phyloP scores from a whole-genome alignment of 2,797 vertebrate species.

The Babyrousa celebensis region DNA sequence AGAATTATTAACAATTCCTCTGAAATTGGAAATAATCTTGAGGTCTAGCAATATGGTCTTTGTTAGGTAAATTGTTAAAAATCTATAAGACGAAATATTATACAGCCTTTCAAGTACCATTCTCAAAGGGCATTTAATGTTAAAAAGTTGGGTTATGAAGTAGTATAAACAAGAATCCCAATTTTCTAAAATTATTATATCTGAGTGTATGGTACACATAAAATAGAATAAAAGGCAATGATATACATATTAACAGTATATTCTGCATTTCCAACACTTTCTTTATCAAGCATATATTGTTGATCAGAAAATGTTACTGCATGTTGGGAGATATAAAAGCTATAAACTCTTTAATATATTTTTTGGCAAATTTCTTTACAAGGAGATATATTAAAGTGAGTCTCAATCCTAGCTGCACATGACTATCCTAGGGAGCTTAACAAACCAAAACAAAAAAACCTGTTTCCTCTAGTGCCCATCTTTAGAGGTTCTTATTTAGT shows the following conservation, averaged over 20 bases:
- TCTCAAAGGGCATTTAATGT: not conserved
- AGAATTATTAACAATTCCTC: slow-evolving; percentile 14
- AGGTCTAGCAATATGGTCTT: not conserved
- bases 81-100: not conserved
- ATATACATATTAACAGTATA: slow-evolving; percentile 1
- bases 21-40: not conserved
- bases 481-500: not conserved
- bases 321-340: not conserved
- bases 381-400: not conserved
- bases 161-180: not conserved
- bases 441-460: not conserved
- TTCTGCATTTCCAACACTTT: not conserved
- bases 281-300: not conserved
- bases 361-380: slow-evolving; percentile 11
- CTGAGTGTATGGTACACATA: not conserved
- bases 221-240: not conserved
- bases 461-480: not conserved
- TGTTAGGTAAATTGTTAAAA: not conserved
- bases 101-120: not conserved
- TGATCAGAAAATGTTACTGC: slow-evolving; percentile 41
- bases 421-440: not conserved
- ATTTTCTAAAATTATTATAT: not conserved
- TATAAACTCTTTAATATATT: not conserved
- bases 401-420: not conserved
- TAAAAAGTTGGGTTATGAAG: slow-evolving; percentile 14